Evolutionary conservation across 2,797 vertebrate species (phyloP), one percentile per base, ranked within the genome.

Genomic region (Malacoraja senta): DNA sequence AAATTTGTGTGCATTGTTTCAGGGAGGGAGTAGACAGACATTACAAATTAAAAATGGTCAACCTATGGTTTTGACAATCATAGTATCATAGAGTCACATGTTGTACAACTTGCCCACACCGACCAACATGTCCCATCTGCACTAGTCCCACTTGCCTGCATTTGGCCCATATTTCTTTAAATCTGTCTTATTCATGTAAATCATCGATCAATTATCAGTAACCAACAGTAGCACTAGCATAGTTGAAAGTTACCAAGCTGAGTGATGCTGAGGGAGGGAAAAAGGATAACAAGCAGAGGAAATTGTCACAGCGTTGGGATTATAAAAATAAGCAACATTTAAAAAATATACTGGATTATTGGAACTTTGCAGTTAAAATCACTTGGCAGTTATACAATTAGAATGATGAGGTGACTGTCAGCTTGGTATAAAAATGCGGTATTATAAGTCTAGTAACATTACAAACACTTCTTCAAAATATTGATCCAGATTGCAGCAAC

Each of bases 401-500:
- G 35, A 88, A 94, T 94, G 83, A 94, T 95, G 35, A 80, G 81
- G 90, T 76, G 93, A 93, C 96, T 93, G 94, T 95, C 93, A 95
- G 29, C 17, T 32, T 9, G 76, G 76, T 78, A 78, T 32, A 63
- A 65, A 26, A 68, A 32, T 68, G 84, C 63, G 24, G 32, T 8
- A 88, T 88, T 15, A 32, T 68, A 17, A 1, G 21, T 32, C 61
- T 35, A 29, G 8, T 61, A 86, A 63, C 3, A 61, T 61, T 10
- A 29, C 10, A 61, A 86, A 13, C 29, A 4, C 29, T n/a, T 15
- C 29, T 86, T 13, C 58, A 63, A 84, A 93, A 93, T 94, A 94
- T 94, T 93, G 95, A 95, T 95, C 94, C 63, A 94, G 95, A 95
- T 83, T 78, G 94, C 95, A 94, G 79, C 93, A 53, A 26, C 93